Evolutionary conservation across 2,113 vertebrate genomes (phyloP), one percentile per base, ranked within the genome.

Genomic region (Rhizomys pruinosus): DNA sequence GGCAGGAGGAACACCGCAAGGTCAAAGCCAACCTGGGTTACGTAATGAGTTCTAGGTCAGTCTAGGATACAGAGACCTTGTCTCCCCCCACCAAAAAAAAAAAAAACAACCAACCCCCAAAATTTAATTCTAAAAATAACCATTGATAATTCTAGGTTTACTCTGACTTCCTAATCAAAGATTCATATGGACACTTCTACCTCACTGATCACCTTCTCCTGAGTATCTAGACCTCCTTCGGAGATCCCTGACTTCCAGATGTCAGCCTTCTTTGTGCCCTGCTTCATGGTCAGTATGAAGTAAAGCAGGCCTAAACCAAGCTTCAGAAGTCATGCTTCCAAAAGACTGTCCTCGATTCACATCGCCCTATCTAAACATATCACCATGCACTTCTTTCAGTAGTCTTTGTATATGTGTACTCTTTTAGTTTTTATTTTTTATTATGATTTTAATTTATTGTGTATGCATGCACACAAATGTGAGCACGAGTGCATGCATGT

Each of bases 111-210:
- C n/a, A n/a, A n/a, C n/a, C n/a, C n/a, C n/a, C n/a, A n/a, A n/a
- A n/a, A 57, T 37, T n/a, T 78, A 78, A 78, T 34, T 57, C 57
- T 6, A 78, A 57, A n/a, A 57, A 23, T 78, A 78, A n/a, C 20
- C 29, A 57, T 78, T 27, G 22, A 19, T 39, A 34, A 42, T 39
- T n/a, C 39, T 32, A 6, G 19, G 19, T 1, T 16, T 23, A 32
- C 55, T 81, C 94, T 55, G 68, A 72, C 66, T 32, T 73, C 73
- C 42, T 55, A n/a, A 6, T 6, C 71, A 4, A 0, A 11, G 34
- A n/a, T 34, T 72, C 9, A 0, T 3, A 0, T 6, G 66, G 39
- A 74, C 55, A n/a, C 1, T 0, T 13, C 11, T 1, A 1, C n/a
- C 25, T 78, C 20, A 2, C 37, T 22, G 9, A n/a, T 34, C 71